Base-by-base conservation (phyloP, 2,113 vertebrate genomes). In the Cyanoramphus novaezelandiae region DNA sequence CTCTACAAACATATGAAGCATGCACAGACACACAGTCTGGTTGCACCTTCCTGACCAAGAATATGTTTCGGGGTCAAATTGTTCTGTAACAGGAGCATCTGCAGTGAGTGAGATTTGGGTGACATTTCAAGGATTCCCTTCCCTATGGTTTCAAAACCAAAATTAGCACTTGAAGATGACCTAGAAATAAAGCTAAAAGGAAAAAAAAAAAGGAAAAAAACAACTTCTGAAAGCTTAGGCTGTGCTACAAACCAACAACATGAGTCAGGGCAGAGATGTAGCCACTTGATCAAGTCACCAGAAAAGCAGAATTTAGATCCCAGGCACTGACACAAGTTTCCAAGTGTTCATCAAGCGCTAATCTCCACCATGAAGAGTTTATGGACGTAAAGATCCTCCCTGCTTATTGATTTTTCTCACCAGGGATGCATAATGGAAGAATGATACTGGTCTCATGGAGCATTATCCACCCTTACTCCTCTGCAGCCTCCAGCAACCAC, bases 331-430 rank as follows among this genome's bases (percentile, higher is more conserved):
- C 82, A 74, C 24, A 82, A 72, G 16, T 44, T 74, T 43, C 10
- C 33, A 81, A 84, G 69, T 8, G 18, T 33, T 91, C 62, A 84
- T 69, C 47, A 53, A n/a, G 49, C 29, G 19, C 67, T 92, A 70
- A 90, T 90, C 75, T 80, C 53, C 39, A 88, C 11, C n/a, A 81
- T 18, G 20, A 92, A 67, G 64, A 65, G 10, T 27, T 53, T 72
- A 53, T 0, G 8, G 53, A 75, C 39, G 27, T 60, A 60, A 8
- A 85, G 68, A 88, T 83, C 90, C 69, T 83, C 69, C 31, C 62
- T 82, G 72, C 39, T 88, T 76, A 82, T 49, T 88, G 76, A 92
- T 90, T 91, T 91, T 93, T 84, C 93, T 84, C 90, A 92, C 57
- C 92, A 88, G 74, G 83, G 65, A 94, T 57, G 50, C 77, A 82